phyloP scores from a whole-genome alignment of 1,140 invertebrate genomes.

The Conopomorpha cramerella region DNA sequence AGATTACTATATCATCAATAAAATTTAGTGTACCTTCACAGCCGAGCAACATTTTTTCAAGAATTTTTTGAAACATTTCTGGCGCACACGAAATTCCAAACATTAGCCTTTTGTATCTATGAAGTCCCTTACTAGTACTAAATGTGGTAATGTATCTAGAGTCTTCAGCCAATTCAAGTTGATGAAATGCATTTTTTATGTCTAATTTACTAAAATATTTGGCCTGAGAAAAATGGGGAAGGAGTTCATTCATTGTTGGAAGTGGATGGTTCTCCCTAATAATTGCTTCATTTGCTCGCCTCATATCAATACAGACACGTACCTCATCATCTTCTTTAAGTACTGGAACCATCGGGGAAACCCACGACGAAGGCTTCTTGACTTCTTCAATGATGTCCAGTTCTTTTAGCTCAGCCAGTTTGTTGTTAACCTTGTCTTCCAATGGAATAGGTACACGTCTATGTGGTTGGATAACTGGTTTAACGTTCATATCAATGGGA shows the following conservation, averaged over 20 bases:
- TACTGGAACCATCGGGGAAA: slow-evolving; percentile 9
- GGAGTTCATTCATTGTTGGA: slow-evolving; percentile 3
- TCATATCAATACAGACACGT: slow-evolving; percentile 10
- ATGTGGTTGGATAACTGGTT: background rate
- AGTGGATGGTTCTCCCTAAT: slow-evolving; percentile 8
- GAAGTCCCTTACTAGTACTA: background rate
- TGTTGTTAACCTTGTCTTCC: slow-evolving; percentile 1
- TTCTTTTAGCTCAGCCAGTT: background rate
- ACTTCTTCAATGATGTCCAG: slow-evolving; percentile 6
- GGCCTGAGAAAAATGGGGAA: background rate
- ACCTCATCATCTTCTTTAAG: slow-evolving; percentile 8
- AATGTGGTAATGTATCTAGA: background rate
- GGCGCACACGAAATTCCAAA: background rate
- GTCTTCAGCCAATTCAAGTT: background rate
- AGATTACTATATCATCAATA: background rate
- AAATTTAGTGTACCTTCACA: background rate
- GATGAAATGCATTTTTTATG: background rate
- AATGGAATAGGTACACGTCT: background rate
- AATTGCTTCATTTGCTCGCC: slow-evolving; percentile 6
- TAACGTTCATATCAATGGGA: background rate
- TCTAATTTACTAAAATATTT: background rate
- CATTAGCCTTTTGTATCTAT: background rate
- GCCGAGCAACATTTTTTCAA: background rate
- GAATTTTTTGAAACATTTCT: background rate
- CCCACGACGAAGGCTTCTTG: slow-evolving; percentile 5